Evolutionary conservation across 2,888 invertebrate genomes (phyloP).

Genomic region (Aporophyla nigra): DNA sequence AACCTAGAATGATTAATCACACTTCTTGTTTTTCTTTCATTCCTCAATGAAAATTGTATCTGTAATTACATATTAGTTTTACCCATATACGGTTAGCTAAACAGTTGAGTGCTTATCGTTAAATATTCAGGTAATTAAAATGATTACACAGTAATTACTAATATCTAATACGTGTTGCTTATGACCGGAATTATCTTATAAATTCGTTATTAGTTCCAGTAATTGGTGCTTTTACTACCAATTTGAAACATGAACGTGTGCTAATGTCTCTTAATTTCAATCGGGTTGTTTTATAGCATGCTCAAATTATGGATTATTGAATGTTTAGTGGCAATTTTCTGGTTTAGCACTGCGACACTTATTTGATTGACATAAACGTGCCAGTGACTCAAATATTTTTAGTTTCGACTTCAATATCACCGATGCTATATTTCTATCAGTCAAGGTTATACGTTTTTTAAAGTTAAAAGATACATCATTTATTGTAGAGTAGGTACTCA

Average conservation of each 20-base stretch:
- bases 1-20: constrained; percentile 7
- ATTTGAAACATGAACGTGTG: constrained; percentile 50
- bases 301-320: constrained; percentile 33
- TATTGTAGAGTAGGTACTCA: too few species aligned
- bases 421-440: neutral
- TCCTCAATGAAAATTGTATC: constrained; percentile 34
- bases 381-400: neutral
- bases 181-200: constrained; percentile 53
- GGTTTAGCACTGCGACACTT: constrained; percentile 7
- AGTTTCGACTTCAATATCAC: neutral
- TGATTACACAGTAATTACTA: constrained; percentile 57
- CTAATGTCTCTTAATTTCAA: constrained; percentile 49
- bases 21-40: constrained; percentile 36
- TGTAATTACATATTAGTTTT: constrained; percentile 60
- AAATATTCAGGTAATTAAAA: constrained; percentile 62
- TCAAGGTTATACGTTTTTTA: neutral
- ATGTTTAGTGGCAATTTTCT: constrained; percentile 29
- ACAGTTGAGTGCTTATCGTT: constrained; percentile 40
- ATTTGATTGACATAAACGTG: constrained; percentile 10
- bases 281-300: constrained; percentile 18
- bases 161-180: constrained; percentile 54
- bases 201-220: constrained; percentile 51
- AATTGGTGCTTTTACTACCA: constrained; percentile 56
- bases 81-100: constrained; percentile 47
- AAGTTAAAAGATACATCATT: neutral